phyloP scores from a whole-genome alignment of 2,113 vertebrate genomes.

The Eubucco bourcierii region DNA sequence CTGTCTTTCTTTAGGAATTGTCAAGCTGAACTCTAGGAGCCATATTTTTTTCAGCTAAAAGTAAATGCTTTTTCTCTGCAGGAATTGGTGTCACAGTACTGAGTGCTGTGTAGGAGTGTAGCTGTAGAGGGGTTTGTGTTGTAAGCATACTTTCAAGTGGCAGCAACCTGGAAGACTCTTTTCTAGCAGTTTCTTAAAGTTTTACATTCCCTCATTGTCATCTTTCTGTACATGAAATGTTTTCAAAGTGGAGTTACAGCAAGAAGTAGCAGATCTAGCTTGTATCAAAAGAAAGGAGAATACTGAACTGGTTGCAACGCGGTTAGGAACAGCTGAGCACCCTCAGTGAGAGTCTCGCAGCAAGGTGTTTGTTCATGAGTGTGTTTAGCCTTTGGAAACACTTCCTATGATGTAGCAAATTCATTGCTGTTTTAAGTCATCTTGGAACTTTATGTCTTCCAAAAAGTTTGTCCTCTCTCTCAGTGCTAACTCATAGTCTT shows the following conservation, averaged over 20 bases:
- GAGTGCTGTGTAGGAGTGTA: not conserved
- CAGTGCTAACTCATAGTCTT: not conserved
- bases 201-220: not conserved
- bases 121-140: not conserved
- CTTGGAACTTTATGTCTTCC: not conserved
- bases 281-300: not conserved
- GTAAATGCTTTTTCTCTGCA: not conserved
- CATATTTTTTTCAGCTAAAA: not conserved
- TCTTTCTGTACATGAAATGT: not conserved
- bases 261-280: not conserved
- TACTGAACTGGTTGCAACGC: not conserved
- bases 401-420: not conserved
- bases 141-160: not conserved
- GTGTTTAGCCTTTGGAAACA: not conserved
- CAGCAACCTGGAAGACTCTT: not conserved
- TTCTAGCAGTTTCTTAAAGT: not conserved
- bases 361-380: not conserved
- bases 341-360: not conserved
- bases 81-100: not conserved
- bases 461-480: not conserved
- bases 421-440: not conserved
- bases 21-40: not conserved
- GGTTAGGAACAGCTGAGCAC: not conserved
- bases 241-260: not conserved
- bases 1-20: not conserved